phyloP scores from a whole-genome alignment of 2,797 vertebrate species.

The Xiphorhynchus erythropygius region DNA sequence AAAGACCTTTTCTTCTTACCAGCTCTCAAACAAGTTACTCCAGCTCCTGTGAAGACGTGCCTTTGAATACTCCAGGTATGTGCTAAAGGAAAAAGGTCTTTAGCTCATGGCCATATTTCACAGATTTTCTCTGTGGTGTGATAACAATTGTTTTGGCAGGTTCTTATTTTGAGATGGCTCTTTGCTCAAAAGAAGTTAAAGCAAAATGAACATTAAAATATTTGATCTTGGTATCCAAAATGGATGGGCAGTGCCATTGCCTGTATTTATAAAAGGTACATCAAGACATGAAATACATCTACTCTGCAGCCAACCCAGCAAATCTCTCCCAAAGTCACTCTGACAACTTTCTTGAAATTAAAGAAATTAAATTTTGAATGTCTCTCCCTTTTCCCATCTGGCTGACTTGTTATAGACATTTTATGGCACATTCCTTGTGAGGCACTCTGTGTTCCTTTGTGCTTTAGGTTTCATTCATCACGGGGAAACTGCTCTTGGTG shows the following conservation, averaged over 20 bases:
- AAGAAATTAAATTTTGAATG: neutral
- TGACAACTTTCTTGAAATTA: too few relatives aligned
- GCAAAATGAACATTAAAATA: neutral
- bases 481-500: neutral
- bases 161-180: neutral
- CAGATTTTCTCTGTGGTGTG: neutral
- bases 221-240: neutral
- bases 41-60: neutral
- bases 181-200: neutral
- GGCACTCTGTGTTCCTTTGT: neutral
- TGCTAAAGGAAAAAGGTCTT: neutral
- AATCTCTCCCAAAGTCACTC: too few relatives aligned
- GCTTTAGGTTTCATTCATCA: neutral
- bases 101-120: neutral
- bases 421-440: neutral
- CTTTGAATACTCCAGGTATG: neutral
- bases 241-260: neutral
- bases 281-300: neutral
- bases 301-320: too few relatives aligned
- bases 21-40: neutral
- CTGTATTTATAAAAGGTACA: neutral
- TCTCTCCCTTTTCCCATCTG: neutral
- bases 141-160: neutral
- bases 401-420: neutral
- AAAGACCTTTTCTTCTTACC: neutral